Base-by-base conservation (phyloP, 2,797 vertebrate genomes). In the Meriones psammophilus region DNA sequence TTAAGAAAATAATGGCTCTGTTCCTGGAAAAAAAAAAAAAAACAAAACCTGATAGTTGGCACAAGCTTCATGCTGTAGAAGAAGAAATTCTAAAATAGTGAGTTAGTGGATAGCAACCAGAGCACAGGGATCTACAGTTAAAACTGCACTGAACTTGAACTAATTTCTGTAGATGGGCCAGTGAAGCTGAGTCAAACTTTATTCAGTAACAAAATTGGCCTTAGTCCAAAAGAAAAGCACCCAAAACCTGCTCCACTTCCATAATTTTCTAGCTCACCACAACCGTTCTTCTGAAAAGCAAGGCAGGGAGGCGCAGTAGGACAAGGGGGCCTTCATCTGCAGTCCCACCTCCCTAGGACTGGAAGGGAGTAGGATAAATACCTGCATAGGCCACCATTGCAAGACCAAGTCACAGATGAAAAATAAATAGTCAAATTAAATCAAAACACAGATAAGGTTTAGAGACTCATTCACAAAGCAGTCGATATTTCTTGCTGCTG, bases 401-500 rank as follows among this genome's bases (percentile, higher is more conserved):
- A 85, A 60, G 24, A 78, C 3, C 18, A 58, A 1, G 39, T 77
- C 36, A 46, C 33, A 64, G 50, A 64, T 39, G 50, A 39, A 39
- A 71, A 10, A 24, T 30, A 73, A 87, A 76, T 17, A 60, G 46
- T 36, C 4, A 58, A 58, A 46, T 46, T 24, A 87, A 24, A 87
- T 24, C 84, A 94, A 83, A 88, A 73, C 30, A 66, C 5, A 93
- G 30, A 74, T 15, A 60, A 28, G 74, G 24, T 69, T 94, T 36
- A 80, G 15, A 95, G 88, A 92, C 64, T 71, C 36, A 88, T 60
- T 94, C 50, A 56, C 12, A 66, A 69, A 93, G 36, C 1, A 80
- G 30, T 26, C 24, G 66, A 50, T 54, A 3, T 73, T 81, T 74
- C 71, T 96, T 90, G 89, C 5, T n/a, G 60, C 9, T 89, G 20